Evolutionary conservation across 1,140 invertebrate genomes (phyloP).

Genomic region (Scaptomyza hsui): DNA sequence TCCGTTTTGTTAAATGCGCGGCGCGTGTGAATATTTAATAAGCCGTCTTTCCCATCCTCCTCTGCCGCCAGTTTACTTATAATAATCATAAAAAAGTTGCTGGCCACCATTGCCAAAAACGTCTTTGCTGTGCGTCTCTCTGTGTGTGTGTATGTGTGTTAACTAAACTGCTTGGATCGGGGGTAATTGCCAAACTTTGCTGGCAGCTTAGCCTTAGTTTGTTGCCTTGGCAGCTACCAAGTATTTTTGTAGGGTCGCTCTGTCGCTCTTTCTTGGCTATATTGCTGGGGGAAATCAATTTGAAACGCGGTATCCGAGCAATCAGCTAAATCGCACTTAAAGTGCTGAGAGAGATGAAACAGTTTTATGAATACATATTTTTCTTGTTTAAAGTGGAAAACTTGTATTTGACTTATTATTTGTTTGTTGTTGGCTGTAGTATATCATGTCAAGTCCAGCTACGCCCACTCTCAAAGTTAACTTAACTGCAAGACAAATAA

Average conservation of each 20-base stretch:
- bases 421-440: background rate
- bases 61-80: constrained; percentile 68
- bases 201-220: constrained; percentile 66
- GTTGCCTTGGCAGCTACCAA: constrained; percentile 33
- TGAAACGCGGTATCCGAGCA: constrained; percentile 61
- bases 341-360: constrained; percentile 45
- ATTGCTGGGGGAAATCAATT: constrained; percentile 79
- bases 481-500: constrained; percentile 59
- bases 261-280: constrained; percentile 20
- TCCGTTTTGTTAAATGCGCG: constrained; percentile 81
- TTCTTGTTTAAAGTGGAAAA: background rate
- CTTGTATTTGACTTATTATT: background rate
- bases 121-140: constrained; percentile 51
- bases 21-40: constrained; percentile 83
- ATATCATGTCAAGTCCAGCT: background rate
- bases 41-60: constrained; percentile 45
- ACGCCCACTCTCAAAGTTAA: constrained; percentile 1
- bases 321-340: constrained; percentile 61
- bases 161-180: constrained; percentile 70
- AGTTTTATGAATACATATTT: constrained; percentile 8
- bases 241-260: constrained; percentile 36
- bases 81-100: constrained; percentile 80
- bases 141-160: constrained; percentile 57
- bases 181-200: constrained; percentile 79
- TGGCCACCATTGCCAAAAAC: constrained; percentile 53